These are phyloP conservation scores for Tanypteryx hageni DNA, from an alignment of 2,888 invertebrate species.

Conservation along the genomic window DNA sequence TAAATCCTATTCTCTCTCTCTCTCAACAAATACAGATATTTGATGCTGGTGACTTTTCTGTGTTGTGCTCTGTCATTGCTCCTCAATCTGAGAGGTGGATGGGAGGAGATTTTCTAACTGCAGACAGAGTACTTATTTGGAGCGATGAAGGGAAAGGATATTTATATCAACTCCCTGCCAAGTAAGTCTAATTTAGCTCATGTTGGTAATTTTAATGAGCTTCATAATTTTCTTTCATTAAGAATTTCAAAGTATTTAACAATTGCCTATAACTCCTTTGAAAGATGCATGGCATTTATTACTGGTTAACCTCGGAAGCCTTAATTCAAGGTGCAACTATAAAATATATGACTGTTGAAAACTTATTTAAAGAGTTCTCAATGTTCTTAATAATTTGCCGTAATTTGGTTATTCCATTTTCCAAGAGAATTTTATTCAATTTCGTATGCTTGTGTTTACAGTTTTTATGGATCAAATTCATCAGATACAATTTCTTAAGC, in stretches of 20 bases:
- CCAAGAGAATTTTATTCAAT: slow-evolving; percentile 66
- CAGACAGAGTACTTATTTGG: slow-evolving; percentile 95
- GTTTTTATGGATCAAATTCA: slow-evolving; percentile 65
- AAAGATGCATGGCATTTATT: no score
- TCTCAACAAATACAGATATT: slow-evolving; percentile 77
- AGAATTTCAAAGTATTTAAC: no score
- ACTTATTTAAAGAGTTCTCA: no score
- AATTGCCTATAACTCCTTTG: no score
- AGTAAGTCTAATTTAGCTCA: slow-evolving; percentile 83
- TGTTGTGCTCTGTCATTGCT: slow-evolving; percentile 94
- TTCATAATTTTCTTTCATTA: no score
- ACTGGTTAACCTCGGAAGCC: no score
- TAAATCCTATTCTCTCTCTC: no score
- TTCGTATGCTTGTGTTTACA: slow-evolving; percentile 65
- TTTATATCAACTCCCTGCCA: slow-evolving; percentile 95
- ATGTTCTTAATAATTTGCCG: background rate
- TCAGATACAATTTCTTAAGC: slow-evolving; percentile 61
- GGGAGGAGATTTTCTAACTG: slow-evolving; percentile 95
- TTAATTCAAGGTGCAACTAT: no score
- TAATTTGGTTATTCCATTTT: slow-evolving; percentile 66
- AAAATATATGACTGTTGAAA: no score
- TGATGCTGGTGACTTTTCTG: slow-evolving; percentile 95
- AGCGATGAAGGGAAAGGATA: slow-evolving; percentile 97
- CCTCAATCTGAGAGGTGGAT: slow-evolving; percentile 94
- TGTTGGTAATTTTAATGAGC: background rate